Base-by-base conservation (phyloP, 2,888 invertebrate genomes). In the Nomada ruficornis region DNA sequence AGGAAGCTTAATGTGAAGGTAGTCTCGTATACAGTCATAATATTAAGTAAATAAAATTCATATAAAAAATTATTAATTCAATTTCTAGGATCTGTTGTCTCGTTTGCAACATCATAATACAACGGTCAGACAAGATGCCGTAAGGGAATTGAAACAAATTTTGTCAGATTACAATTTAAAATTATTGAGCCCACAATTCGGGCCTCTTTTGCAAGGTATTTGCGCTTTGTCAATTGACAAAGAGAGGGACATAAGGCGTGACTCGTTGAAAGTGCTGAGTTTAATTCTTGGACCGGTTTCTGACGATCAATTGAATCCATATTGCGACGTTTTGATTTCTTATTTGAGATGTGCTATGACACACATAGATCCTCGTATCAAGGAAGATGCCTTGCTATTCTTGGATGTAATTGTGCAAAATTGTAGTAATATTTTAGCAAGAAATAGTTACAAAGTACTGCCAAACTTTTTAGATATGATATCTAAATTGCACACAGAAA, bases 331-430 rank as follows among this genome's bases (percentile, higher is more conserved):
- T 9, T 94, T 98, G 80, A 96, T 96, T 26, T 97, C 97, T 1
- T 97, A 98, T 93, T 93, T 98, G 64, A 95, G 96, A 71, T 98
- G 98, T 94, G 97, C 98, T 0, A 98, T 98, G 97, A 98, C 98
- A 0, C 97, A 98, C 90, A 97, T 98, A 79, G 96, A 97, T 91
- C 95, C 95, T 15, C 95, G 95, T 68, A 96, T 98, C 82, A 97
- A 98, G 91, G 97, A 97, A 91, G 98, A 98, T 93, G 97, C 98
- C 0, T 94, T 98, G 0, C 92, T 96, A 0, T 95, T 98, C 85
- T 94, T 98, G 23, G 98, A 98, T 91, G 95, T 96, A 59, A 94
- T 98, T n/a, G 93, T 98, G 18, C 94, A 95, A 57, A 95, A 96
- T 88, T 95, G 96, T 72, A 96, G 97, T 2, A 91, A 93, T 9